Evolutionary conservation across 2,113 vertebrate species (phyloP).

Genomic region (Alaudala cheleensis): DNA sequence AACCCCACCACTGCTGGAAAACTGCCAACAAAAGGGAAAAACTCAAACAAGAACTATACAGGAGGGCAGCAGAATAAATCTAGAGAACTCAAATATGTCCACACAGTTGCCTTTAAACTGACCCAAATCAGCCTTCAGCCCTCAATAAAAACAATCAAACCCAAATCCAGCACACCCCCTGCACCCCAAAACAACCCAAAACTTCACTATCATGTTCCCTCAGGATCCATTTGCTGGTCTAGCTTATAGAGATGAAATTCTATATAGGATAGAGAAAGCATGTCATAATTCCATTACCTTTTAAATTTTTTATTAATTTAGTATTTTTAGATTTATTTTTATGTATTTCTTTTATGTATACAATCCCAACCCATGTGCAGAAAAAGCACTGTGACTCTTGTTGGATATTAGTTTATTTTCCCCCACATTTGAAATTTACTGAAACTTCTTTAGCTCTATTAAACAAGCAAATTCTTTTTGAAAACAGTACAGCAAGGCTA

Average conservation of each 20-base stretch:
- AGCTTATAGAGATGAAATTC: background rate
- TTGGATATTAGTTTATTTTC: background rate
- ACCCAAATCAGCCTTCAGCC: background rate
- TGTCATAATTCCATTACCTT: fast-evolving
- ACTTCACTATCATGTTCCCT: background rate
- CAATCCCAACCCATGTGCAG: background rate
- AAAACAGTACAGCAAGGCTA: conserved; percentile 18
- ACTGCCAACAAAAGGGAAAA: background rate
- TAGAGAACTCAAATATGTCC: background rate
- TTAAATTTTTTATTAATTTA: too few relatives aligned
- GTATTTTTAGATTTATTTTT: background rate
- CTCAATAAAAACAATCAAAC: background rate
- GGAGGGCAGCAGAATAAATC: background rate
- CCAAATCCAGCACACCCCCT: background rate
- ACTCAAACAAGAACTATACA: background rate
- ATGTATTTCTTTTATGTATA: background rate
- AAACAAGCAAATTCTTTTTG: conserved; percentile 17
- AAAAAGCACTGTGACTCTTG: background rate
- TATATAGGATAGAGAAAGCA: background rate
- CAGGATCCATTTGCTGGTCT: background rate
- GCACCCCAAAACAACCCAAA: background rate
- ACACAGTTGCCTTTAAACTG: background rate
- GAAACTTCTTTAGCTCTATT: background rate
- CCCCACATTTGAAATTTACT: conserved; percentile 9
- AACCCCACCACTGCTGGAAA: background rate